Conservation (phyloP, 2,797 vertebrate genomes). For the Sebastes reedi region DNA sequence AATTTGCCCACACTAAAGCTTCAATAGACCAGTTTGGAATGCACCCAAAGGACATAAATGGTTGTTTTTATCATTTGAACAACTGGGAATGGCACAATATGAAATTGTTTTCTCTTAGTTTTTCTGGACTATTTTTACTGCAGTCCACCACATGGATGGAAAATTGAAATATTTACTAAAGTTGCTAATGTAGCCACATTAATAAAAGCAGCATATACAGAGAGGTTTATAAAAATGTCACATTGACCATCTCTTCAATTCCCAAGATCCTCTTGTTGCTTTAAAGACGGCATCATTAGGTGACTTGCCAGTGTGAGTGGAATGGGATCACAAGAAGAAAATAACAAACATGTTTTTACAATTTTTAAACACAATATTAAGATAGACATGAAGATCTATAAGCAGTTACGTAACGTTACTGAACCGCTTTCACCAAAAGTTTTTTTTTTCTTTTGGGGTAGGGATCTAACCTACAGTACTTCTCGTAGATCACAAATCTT, state of each 20-base stretch:
- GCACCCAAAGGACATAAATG: constrained; percentile 22
- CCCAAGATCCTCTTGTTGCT: neutral
- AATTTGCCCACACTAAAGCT: constrained; percentile 33
- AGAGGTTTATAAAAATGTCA: neutral
- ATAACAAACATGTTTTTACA: neutral
- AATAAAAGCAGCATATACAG: neutral
- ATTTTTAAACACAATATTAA: too few species aligned
- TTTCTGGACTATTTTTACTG: neutral
- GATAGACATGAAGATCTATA: too few species aligned
- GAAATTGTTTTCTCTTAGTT: constrained; percentile 2
- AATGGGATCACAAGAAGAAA: neutral
- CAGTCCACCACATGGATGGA: neutral
- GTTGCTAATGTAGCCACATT: neutral
- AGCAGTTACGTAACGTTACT: too few species aligned
- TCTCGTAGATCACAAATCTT: too few species aligned
- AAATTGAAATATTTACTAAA: neutral
- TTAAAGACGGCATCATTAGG: neutral
- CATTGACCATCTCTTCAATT: neutral
- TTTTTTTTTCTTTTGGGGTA: too few species aligned
- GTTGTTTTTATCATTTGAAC: constrained; percentile 27
- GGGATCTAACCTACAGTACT: too few species aligned
- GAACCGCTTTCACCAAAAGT: too few species aligned
- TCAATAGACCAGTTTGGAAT: constrained; percentile 27
- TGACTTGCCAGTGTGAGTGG: neutral
- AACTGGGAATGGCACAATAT: constrained; percentile 15